These are phyloP conservation scores for Siniperca knerii DNA, from an alignment of 2,113 vertebrate genomes.

Conservation along the genomic window DNA sequence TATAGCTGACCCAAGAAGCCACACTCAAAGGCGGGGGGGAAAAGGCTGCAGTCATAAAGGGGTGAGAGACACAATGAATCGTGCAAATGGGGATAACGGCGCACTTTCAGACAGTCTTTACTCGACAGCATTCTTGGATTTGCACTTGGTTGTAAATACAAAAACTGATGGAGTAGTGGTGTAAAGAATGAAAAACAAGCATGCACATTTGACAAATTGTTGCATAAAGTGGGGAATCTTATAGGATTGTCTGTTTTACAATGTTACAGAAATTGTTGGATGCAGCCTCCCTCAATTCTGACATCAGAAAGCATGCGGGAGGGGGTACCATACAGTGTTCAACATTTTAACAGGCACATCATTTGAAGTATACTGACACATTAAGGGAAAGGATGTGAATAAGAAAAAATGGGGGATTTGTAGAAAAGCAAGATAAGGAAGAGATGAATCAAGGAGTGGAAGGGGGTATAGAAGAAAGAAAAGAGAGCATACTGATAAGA, in stretches of 20 bases:
- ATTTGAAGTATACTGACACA: not conserved
- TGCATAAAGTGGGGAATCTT: not conserved
- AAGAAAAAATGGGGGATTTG: not conserved
- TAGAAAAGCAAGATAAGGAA: not conserved
- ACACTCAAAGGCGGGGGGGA: not conserved
- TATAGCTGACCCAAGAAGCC: not conserved
- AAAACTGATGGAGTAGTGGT: not conserved
- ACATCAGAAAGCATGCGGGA: not conserved
- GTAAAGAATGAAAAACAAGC: not conserved
- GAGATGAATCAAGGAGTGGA: not conserved
- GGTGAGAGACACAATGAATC: not conserved
- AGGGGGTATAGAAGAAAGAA: not conserved
- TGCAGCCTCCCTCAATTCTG: not conserved
- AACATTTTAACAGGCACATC: not conserved
- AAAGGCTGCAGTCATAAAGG: not conserved
- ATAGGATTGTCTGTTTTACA: not conserved
- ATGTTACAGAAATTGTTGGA: not conserved
- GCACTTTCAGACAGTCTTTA: not conserved
- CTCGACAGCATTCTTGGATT: not conserved
- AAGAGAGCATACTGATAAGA: not conserved
- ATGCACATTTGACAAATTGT: not conserved
- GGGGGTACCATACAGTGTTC: too few relatives aligned
- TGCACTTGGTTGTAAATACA: not conserved
- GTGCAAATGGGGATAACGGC: not conserved
- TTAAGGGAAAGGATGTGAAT: not conserved